Conservation (phyloP, 2,113 vertebrate genomes). For the Procavia capensis region DNA sequence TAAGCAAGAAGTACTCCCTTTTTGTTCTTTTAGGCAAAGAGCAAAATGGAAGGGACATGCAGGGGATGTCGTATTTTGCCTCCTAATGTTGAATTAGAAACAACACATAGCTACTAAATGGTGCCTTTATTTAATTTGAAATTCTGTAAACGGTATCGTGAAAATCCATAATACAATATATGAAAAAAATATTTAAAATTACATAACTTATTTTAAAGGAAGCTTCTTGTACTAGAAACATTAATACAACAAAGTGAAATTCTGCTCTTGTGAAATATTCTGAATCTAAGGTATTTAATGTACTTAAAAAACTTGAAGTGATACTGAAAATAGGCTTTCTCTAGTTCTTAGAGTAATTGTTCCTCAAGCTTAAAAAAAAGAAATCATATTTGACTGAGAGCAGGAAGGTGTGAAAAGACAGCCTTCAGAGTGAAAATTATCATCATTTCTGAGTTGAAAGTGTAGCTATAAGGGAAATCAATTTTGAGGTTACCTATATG, state of each 20-base stretch:
- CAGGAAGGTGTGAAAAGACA: neutral
- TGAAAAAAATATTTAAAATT: neutral
- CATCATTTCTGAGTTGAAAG: neutral
- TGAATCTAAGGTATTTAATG: neutral
- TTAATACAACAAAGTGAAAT: neutral
- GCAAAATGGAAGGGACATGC: neutral
- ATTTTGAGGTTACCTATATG: neutral
- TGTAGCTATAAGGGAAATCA: neutral
- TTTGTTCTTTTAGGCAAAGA: constrained; percentile 29
- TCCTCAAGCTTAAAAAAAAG: neutral
- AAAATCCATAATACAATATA: neutral
- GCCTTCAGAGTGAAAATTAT: neutral
- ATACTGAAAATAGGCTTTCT: neutral
- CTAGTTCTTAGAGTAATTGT: neutral
- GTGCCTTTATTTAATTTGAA: neutral
- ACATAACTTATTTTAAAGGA: neutral
- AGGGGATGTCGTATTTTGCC: neutral
- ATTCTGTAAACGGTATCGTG: neutral
- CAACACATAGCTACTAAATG: neutral
- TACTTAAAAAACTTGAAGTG: neutral
- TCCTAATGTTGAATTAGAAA: neutral
- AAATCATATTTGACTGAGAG: neutral
- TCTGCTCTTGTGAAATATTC: neutral
- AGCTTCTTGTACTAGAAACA: neutral
- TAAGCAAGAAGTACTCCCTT: neutral